A percentile compares a stretch with the other conserved stretches of the same genome.
Evolutionary conservation across 2,797 vertebrate genomes (phyloP).

Genomic region (Argentina silus): DNA sequence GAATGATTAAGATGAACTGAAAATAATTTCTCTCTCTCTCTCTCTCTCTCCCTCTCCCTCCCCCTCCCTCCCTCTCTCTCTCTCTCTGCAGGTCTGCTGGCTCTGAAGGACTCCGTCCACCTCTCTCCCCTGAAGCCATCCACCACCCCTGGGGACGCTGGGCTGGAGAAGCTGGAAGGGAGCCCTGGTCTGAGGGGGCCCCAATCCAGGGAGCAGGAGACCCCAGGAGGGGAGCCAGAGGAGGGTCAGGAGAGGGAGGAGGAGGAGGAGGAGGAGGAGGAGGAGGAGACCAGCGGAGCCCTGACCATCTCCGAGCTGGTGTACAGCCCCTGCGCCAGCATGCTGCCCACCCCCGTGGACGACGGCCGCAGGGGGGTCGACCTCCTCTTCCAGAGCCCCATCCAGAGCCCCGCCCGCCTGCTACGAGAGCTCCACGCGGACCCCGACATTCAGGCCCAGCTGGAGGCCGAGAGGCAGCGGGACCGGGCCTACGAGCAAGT

Average conservation of each 20-base stretch:
- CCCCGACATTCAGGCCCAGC: conserved; percentile 89
- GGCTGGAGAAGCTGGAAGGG: conserved; percentile 56
- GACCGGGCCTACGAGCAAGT: conserved; percentile 85
- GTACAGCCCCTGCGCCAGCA: conserved; percentile 93
- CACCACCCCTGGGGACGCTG: conserved; percentile 55
- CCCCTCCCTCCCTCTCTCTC: conserved; percentile 6
- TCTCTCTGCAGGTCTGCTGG: conserved; percentile 63
- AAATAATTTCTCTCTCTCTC: background rate
- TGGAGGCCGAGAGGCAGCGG: conserved; percentile 87
- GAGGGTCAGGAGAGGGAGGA: conserved; percentile 63
- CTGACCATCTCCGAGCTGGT: conserved; percentile 91
- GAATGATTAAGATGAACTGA: background rate
- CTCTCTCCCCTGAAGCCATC: conserved; percentile 73
- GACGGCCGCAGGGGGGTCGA: conserved; percentile 85
- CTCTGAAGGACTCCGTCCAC: conserved; percentile 72
- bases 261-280: conserved; percentile 52
- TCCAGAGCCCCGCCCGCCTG: conserved; percentile 83
- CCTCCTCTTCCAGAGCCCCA: conserved; percentile 86
- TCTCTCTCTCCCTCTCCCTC: background rate
- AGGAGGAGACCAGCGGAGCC: conserved; percentile 63
- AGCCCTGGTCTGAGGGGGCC: conserved; percentile 21
- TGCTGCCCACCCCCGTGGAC: conserved; percentile 89
- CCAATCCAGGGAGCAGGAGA: conserved; percentile 39
- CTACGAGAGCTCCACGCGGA: conserved; percentile 90
- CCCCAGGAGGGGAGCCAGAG: background rate